These are phyloP conservation scores for pig (Sus scrofa) DNA, from an alignment of 2,113 vertebrate genomes.

Conservation along the genomic window T2T-Sscrofa CM000818.6:110312001-110312500, in stretches of 20 bases:
- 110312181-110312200: background rate
- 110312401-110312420: background rate
- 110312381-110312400: background rate
- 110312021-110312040: background rate
- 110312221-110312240: background rate
- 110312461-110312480: background rate
- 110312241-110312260: background rate
- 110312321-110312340: background rate
- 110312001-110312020: background rate
- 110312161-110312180: background rate
- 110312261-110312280: background rate
- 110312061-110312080: background rate
- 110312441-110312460: background rate
- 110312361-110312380: background rate
- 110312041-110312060: background rate
- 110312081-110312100: background rate
- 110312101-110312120: background rate
- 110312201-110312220: background rate
- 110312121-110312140: background rate
- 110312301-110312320: background rate
- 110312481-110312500: background rate
- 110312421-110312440: background rate
- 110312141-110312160: background rate
- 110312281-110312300: background rate
- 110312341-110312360: background rate